phyloP scores from a whole-genome alignment of 2,797 vertebrate genomes.

The Hyperoplus lanceolatus region DNA sequence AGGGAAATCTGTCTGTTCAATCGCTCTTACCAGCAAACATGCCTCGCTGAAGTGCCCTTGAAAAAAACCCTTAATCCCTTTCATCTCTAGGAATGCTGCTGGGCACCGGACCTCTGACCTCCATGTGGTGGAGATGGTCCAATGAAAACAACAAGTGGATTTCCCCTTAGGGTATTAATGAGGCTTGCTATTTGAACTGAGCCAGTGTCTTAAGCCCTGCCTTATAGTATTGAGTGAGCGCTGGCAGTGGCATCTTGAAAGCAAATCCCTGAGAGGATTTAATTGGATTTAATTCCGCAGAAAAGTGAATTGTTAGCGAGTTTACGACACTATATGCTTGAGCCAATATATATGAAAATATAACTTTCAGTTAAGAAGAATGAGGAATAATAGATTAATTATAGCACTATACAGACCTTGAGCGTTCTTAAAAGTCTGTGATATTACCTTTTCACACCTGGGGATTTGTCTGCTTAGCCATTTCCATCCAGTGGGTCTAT shows the following conservation, averaged over 20 bases:
- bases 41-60: constrained; percentile 18
- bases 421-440: constrained; percentile 21
- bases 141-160: neutral
- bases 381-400: constrained; percentile 36
- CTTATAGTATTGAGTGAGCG: neutral
- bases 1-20: neutral
- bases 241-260: neutral
- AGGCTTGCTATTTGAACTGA: neutral
- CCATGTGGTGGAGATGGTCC: neutral
- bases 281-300: neutral
- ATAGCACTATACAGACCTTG: neutral
- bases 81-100: constrained; percentile 18
- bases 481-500: constrained; percentile 39
- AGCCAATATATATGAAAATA: constrained; percentile 6
- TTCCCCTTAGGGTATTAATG: neutral
- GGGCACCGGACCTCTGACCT: constrained; percentile 41
- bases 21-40: constrained; percentile 11
- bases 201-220: accelerated
- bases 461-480: constrained; percentile 53
- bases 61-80: constrained; percentile 15
- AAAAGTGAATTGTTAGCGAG: neutral
- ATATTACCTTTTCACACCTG: constrained; percentile 62
- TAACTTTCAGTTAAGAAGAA: constrained; percentile 13
- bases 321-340: neutral
- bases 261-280: constrained; percentile 15